A percentile compares a stretch with the other conserved stretches of the same genome.
Evolutionary conservation across 2,888 invertebrate genomes (phyloP).

Genomic region (Lepidochitona cinerea): DNA sequence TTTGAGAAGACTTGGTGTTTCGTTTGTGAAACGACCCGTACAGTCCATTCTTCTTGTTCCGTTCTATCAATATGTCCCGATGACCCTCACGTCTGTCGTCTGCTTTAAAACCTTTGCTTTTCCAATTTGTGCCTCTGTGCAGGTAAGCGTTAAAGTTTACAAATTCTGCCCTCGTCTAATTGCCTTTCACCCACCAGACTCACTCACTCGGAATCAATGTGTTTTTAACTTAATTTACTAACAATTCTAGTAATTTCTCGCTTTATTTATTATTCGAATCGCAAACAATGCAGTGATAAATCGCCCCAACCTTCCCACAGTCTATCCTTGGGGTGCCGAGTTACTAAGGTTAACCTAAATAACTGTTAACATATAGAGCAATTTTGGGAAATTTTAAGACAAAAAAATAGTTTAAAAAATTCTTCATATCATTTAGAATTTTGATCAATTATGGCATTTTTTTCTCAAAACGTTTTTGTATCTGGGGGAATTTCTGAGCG

Average conservation of each 20-base stretch:
- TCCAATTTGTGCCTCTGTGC: not conserved
- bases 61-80: not conserved
- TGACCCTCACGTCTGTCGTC: not conserved
- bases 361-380: too few relatives aligned
- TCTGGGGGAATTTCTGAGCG: too few relatives aligned
- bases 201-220: not conserved
- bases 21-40: not conserved
- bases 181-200: not conserved
- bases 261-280: not conserved
- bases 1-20: not conserved
- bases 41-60: not conserved
- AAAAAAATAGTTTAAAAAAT: too few relatives aligned
- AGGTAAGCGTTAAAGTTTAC: slow-evolving; percentile 5
- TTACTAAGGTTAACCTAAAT: too few relatives aligned
- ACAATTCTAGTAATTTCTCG: not conserved
- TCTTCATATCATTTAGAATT: too few relatives aligned
- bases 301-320: too few relatives aligned
- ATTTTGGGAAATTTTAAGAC: too few relatives aligned
- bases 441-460: too few relatives aligned
- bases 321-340: too few relatives aligned
- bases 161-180: not conserved
- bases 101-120: not conserved
- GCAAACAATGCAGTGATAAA: not conserved
- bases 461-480: too few relatives aligned
- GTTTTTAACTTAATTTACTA: not conserved